These are phyloP conservation scores for Salvator merianae DNA, from an alignment of 2,113 vertebrate genomes.

Conservation along the genomic window DNA sequence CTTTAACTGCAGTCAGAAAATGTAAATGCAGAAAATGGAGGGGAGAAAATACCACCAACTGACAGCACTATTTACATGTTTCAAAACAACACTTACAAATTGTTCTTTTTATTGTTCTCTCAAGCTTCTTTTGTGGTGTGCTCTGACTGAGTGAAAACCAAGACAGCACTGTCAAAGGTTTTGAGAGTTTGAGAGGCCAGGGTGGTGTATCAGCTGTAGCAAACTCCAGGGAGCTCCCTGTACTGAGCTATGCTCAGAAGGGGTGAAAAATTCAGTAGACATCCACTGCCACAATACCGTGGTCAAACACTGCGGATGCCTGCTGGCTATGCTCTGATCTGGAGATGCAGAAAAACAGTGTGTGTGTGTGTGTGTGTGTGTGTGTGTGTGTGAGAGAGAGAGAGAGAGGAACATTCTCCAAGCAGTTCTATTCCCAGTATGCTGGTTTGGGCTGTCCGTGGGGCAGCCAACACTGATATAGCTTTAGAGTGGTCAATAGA, in stretches of 20 bases:
- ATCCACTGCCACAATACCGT: no score
- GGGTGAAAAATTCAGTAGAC: not conserved
- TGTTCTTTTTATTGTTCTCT: constrained; percentile 65
- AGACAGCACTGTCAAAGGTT: constrained; percentile 37
- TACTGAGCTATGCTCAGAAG: no score
- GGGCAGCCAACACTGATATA: no score
- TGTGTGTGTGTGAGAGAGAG: no score
- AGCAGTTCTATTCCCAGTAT: no score
- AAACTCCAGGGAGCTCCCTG: not conserved
- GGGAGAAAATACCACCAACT: constrained; percentile 45
- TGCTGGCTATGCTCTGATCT: no score
- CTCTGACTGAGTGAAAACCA: constrained; percentile 51
- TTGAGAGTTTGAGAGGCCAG: constrained; percentile 10
- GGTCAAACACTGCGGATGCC: no score
- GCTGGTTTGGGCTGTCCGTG: no score
- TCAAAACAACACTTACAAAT: constrained; percentile 71
- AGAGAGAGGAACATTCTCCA: no score
- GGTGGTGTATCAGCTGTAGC: not conserved
- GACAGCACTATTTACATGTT: constrained; percentile 72
- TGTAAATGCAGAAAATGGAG: constrained; percentile 68
- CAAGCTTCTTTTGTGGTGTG: constrained; percentile 48
- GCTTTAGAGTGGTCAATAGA: no score
- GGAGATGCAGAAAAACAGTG: no score
- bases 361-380: no score
- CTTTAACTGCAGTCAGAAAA: constrained; percentile 75